Conservation (phyloP, 2,888 invertebrate species). For the Steinernema scapterisci region DNA sequence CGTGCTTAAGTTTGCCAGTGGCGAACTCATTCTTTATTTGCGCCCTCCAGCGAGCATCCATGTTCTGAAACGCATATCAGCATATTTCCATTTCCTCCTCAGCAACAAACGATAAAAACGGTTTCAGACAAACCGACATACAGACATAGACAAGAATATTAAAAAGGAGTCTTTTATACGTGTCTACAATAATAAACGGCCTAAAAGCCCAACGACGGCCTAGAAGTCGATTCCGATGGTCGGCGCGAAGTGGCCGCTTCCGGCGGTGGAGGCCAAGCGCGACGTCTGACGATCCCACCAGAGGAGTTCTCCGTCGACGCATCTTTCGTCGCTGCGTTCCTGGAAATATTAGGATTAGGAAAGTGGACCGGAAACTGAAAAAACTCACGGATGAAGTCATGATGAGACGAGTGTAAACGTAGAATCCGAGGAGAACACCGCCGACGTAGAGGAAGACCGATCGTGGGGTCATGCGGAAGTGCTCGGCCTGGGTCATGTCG, state of each 20-base stretch:
- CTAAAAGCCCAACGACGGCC: constrained; percentile 10
- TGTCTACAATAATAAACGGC: constrained; percentile 30
- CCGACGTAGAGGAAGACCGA: constrained; percentile 62
- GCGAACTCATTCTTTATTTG: constrained; percentile 35
- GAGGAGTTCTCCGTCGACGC: constrained; percentile 61
- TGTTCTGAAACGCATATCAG: background rate
- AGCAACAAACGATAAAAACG: too few species aligned
- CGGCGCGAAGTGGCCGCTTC: constrained; percentile 59
- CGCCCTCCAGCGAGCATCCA: background rate
- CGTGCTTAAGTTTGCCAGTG: constrained; percentile 38
- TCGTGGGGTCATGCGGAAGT: constrained; percentile 65
- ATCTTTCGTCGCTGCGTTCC: constrained; percentile 47
- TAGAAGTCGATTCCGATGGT: constrained; percentile 62
- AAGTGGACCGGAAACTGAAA: background rate
- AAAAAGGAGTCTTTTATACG: constrained; percentile 12
- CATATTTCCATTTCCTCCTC: too few species aligned
- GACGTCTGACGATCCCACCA: constrained; percentile 67
- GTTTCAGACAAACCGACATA: too few species aligned
- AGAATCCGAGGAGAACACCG: constrained; percentile 55
- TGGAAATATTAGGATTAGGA: constrained; percentile 5
- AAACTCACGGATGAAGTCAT: constrained; percentile 48
- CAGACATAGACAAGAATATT: constrained; percentile 22
- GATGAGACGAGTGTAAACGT: constrained; percentile 60
- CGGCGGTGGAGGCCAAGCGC: constrained; percentile 54
- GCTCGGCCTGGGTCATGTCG: constrained; percentile 66